Conservation (phyloP, 2,113 vertebrate genomes). For the Gnathonemus echidnorhynchus region DNA sequence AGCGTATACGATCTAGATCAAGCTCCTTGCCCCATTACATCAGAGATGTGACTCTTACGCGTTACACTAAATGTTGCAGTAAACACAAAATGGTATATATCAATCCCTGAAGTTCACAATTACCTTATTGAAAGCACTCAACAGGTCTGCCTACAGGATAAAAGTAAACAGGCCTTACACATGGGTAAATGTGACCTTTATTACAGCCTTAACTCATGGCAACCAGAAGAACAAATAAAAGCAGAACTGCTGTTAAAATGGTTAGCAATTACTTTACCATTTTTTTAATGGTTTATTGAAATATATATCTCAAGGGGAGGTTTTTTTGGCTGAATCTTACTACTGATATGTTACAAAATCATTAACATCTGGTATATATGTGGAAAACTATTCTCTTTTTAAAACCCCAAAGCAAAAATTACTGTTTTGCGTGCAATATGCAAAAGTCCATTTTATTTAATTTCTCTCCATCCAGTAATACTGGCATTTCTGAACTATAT, state of each 20-base stretch:
- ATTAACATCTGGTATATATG: slow-evolving; percentile 68
- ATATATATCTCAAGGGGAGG: slow-evolving; percentile 65
- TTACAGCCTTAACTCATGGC: background rate
- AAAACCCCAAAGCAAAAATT: slow-evolving; percentile 73
- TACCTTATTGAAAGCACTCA: background rate
- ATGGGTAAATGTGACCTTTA: background rate
- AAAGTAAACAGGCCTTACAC: background rate
- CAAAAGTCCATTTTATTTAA: slow-evolving; percentile 32
- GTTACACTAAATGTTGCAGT: background rate
- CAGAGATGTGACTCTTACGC: background rate
- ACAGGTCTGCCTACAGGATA: background rate
- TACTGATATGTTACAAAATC: slow-evolving; percentile 49
- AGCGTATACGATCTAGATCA: background rate
- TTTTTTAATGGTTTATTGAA: slow-evolving; percentile 63
- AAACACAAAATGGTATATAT: background rate
- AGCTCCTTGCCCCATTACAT: background rate
- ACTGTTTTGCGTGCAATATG: slow-evolving; percentile 59
- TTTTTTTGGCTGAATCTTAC: slow-evolving; percentile 60
- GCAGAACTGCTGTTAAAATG: slow-evolving; percentile 67
- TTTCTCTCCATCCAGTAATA: background rate
- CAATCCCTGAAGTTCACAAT: background rate
- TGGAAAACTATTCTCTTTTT: slow-evolving; percentile 63
- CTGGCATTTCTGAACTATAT: background rate
- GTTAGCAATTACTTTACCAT: slow-evolving; percentile 71
- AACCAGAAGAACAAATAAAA: background rate